These are phyloP conservation scores for Lepidocolaptes lacrymiger DNA, from an alignment of 2,797 vertebrate genomes.

Conservation along the genomic window DNA sequence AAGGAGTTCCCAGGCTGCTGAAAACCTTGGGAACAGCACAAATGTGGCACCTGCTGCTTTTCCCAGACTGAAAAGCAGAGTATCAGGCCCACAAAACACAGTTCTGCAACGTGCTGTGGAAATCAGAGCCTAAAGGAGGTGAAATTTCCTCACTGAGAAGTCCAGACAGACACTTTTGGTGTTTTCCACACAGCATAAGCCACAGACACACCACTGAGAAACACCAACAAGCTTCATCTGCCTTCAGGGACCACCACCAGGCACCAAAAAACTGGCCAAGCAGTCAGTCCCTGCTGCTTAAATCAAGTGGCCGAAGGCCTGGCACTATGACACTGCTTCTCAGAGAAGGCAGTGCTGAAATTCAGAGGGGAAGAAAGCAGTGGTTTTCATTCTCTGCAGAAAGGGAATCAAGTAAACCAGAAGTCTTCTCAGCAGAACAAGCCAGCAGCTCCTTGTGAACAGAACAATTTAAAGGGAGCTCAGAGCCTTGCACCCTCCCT, in stretches of 20 bases:
- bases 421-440: background rate
- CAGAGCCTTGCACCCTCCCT: background rate
- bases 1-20: background rate
- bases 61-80: background rate
- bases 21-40: background rate
- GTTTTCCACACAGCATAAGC: background rate
- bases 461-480: background rate
- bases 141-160: background rate
- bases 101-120: accelerated
- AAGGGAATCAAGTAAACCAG: background rate
- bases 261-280: background rate
- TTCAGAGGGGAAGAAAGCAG: accelerated
- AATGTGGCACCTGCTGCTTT: background rate
- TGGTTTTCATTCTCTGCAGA: background rate
- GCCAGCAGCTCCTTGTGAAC: background rate
- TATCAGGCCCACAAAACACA: background rate
- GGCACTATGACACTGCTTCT: background rate
- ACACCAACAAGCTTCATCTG: background rate
- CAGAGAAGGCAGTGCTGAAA: background rate
- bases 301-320: background rate
- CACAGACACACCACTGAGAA: background rate
- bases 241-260: background rate
- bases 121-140: background rate
- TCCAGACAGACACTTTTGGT: background rate
- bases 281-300: background rate